phyloP scores from a whole-genome alignment of 2,797 vertebrate species.

The Todus mexicanus region DNA sequence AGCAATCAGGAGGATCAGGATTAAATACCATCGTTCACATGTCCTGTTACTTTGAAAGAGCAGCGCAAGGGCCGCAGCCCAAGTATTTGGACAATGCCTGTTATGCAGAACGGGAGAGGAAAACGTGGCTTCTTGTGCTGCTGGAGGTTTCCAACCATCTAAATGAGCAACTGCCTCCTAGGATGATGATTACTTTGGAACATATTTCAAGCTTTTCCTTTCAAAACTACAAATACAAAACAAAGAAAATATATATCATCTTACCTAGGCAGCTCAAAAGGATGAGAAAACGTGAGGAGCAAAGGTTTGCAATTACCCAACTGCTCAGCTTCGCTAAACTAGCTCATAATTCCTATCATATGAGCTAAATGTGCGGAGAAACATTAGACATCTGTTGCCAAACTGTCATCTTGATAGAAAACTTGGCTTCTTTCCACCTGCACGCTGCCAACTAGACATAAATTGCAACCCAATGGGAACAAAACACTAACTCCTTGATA shows the following conservation, averaged over 20 bases:
- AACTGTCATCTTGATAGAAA: constrained; percentile 31
- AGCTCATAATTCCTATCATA: not conserved
- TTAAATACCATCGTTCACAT: not conserved
- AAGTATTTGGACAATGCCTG: not conserved
- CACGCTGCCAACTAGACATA: not conserved
- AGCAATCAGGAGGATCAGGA: not conserved
- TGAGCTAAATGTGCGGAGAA: constrained; percentile 19
- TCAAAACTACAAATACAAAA: not conserved
- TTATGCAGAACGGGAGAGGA: not conserved
- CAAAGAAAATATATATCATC: not conserved
- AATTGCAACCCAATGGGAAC: constrained; percentile 21
- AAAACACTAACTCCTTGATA: not conserved
- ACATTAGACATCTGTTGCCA: constrained; percentile 62
- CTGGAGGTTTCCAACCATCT: not conserved
- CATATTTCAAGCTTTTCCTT: not conserved
- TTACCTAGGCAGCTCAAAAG: not conserved
- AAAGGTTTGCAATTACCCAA: constrained; percentile 18
- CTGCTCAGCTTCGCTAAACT: constrained; percentile 21
- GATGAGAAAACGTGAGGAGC: not conserved
- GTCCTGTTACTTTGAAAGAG: not conserved
- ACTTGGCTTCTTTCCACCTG: constrained; percentile 31
- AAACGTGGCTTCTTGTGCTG: not conserved
- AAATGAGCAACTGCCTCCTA: not conserved
- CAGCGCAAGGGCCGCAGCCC: not conserved
- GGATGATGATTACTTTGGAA: not conserved